Conservation (phyloP, 2,113 vertebrate species). For the Tenrec ecaudatus region DNA sequence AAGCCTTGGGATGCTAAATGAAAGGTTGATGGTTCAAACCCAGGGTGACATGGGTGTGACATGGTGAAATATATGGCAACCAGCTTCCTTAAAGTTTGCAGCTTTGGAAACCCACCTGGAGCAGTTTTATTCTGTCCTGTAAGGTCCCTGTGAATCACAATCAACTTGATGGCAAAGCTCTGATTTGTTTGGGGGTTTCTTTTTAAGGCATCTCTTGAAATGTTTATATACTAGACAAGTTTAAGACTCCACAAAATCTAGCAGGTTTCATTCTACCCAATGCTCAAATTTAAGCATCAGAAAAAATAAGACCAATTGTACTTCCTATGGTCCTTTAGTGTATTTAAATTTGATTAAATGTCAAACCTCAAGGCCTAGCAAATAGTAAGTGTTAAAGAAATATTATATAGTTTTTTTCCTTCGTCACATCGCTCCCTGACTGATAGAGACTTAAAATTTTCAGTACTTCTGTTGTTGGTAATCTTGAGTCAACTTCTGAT, state of each 20-base stretch:
- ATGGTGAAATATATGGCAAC: too few relatives aligned
- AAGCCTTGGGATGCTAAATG: too few relatives aligned
- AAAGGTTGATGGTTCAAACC: too few relatives aligned
- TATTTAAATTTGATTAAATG: constrained; percentile 16
- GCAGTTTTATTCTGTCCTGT: too few relatives aligned
- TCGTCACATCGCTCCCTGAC: not conserved
- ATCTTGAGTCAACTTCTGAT: not conserved
- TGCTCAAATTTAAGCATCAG: not conserved
- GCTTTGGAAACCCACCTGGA: too few relatives aligned
- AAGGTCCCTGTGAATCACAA: too few relatives aligned
- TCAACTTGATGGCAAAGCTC: too few relatives aligned
- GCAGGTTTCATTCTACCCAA: not conserved
- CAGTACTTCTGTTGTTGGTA: not conserved
- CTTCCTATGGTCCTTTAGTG: not conserved
- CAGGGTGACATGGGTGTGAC: too few relatives aligned
- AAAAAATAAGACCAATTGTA: not conserved
- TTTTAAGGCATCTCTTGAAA: not conserved
- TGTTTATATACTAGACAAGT: not conserved
- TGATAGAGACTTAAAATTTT: not conserved
- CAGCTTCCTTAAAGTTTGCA: too few relatives aligned
- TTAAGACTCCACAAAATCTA: not conserved
- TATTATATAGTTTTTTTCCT: not conserved
- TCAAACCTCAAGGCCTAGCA: not conserved
- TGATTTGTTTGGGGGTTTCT: too few relatives aligned
- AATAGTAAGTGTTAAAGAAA: not conserved